phyloP scores from a whole-genome alignment of 2,113 vertebrate species.

The Cygnus buccinator region DNA sequence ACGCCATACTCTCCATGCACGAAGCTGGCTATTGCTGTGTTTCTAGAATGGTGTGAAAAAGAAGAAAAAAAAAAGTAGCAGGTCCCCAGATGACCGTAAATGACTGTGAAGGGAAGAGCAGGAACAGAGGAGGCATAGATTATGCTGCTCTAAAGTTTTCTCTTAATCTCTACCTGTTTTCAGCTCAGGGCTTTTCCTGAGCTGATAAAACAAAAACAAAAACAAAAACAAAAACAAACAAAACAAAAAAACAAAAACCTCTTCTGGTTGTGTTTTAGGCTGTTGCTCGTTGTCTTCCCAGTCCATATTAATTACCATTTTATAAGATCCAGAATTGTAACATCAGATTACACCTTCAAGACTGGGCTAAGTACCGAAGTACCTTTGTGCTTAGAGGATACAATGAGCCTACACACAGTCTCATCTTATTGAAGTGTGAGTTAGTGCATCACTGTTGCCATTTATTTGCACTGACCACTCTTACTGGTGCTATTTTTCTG shows the following conservation, averaged over 20 bases:
- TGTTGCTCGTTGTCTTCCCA: not conserved
- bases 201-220: not conserved
- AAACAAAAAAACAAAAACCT: not conserved
- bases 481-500: not conserved
- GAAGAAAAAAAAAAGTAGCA: not conserved
- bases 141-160: not conserved
- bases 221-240: not conserved
- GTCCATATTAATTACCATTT: not conserved
- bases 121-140: slow-evolving; percentile 7
- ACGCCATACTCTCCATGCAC: not conserved
- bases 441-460: not conserved
- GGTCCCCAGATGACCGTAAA: not conserved
- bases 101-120: not conserved
- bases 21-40: not conserved
- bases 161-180: slow-evolving; percentile 9
- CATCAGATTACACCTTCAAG: not conserved
- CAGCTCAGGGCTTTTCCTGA: not conserved
- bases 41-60: not conserved
- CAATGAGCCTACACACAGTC: not conserved
- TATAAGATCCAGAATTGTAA: not conserved
- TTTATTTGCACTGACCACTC: not conserved
- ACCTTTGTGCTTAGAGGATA: not conserved
- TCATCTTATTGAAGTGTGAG: not conserved
- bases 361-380: no score
- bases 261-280: not conserved